Evolutionary conservation across 1,140 invertebrate genomes (phyloP).

Genomic region (Dinoponera quadriceps): DNA sequence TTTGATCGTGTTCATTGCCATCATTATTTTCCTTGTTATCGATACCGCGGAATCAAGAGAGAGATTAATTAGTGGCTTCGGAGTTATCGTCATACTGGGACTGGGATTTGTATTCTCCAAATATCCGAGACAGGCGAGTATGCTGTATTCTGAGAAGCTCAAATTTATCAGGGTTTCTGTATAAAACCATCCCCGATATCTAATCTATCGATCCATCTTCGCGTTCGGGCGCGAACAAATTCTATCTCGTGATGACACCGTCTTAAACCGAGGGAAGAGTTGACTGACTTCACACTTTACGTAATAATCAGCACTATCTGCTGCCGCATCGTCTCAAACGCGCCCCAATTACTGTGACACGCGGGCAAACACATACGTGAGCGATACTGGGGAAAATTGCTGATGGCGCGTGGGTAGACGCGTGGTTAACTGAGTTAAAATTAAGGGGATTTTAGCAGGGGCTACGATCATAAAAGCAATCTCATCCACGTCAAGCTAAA

Average conservation of each 20-base stretch:
- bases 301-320: constrained; percentile 42
- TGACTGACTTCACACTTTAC: constrained; percentile 14
- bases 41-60: constrained; percentile 88
- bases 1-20: constrained; percentile 81
- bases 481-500: too few species aligned
- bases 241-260: too few species aligned
- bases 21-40: constrained; percentile 87
- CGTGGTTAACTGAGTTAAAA: constrained; percentile 47
- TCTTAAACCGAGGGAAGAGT: not conserved
- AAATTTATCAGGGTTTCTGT: not conserved
- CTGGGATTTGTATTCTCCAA: constrained; percentile 88
- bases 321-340: constrained; percentile 17
- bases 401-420: constrained; percentile 34
- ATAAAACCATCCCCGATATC: not conserved
- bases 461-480: too few species aligned
- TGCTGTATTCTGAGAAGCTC: not conserved
- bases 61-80: constrained; percentile 89
- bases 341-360: constrained; percentile 33
- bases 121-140: constrained; percentile 83
- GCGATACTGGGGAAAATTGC: constrained; percentile 13
- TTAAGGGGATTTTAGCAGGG: constrained; percentile 1
- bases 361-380: not conserved
- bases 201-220: not conserved
- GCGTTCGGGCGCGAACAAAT: not conserved
- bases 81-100: constrained; percentile 86